Evolutionary conservation across 2,113 vertebrate genomes (phyloP).

Genomic region (Callorhinus ursinus): DNA sequence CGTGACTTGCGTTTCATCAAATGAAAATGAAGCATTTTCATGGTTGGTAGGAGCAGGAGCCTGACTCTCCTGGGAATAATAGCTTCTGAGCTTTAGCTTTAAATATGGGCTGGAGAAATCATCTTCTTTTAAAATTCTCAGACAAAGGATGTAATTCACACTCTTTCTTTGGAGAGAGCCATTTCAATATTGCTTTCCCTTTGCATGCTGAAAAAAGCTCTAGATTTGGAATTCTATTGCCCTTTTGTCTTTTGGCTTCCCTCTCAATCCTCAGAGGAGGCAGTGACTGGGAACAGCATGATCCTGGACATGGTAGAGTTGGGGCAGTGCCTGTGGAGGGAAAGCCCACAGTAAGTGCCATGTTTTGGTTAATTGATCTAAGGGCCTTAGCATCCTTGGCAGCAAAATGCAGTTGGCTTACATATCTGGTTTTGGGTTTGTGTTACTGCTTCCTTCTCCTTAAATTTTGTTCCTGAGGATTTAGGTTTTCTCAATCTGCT

Average conservation of each 20-base stretch:
- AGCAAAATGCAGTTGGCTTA: neutral
- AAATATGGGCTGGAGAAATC: slow-evolving; percentile 5
- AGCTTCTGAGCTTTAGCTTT: slow-evolving; percentile 37
- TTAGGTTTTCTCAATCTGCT: slow-evolving; percentile 14
- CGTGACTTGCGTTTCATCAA: neutral
- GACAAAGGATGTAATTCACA: slow-evolving; percentile 4
- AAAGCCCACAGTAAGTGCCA: neutral
- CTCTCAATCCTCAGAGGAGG: neutral
- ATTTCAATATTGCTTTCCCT: neutral
- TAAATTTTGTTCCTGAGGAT: neutral
- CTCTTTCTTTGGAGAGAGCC: neutral
- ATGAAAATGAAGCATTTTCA: neutral
- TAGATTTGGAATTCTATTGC: neutral
- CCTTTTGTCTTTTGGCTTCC: neutral
- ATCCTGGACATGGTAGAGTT: neutral
- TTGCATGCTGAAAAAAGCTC: neutral
- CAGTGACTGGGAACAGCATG: neutral
- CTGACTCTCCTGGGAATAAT: neutral
- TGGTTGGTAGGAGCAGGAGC: neutral
- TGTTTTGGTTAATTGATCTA: neutral
- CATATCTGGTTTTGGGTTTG: neutral
- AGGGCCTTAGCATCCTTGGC: neutral
- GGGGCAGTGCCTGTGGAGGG: neutral
- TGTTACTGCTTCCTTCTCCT: neutral
- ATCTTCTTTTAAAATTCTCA: slow-evolving; percentile 30